A percentile compares a stretch with the other conserved stretches of the same genome.
phyloP scores from a whole-genome alignment of 1,140 invertebrate species.

The Matsumurasca onukii region DNA sequence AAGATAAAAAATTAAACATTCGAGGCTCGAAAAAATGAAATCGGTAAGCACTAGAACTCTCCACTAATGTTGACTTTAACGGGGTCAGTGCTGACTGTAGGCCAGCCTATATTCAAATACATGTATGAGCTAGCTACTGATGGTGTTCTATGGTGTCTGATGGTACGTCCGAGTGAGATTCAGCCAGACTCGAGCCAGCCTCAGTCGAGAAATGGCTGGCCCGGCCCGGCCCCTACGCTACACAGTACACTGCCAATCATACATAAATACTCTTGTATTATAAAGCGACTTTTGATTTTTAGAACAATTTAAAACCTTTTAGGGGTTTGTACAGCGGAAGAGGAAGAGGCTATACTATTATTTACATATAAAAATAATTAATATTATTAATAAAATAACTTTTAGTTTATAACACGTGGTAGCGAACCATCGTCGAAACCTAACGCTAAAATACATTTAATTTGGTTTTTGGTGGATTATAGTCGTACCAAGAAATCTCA shows the following conservation, averaged over 20 bases:
- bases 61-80: neutral
- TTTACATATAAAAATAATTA: slow-evolving; percentile 31
- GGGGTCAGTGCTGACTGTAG: neutral
- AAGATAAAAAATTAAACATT: too few relatives aligned
- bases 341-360: slow-evolving; percentile 28
- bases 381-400: slow-evolving; percentile 32
- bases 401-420: slow-evolving; percentile 24
- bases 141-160: slow-evolving; percentile 8
- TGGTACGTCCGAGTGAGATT: neutral
- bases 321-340: slow-evolving; percentile 23
- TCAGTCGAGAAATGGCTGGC: too few relatives aligned
- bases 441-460: slow-evolving; percentile 23
- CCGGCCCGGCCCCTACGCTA: too few relatives aligned
- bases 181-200: slow-evolving; percentile 1
- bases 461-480: slow-evolving; percentile 31
- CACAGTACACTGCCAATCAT: too few relatives aligned
- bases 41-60: too few relatives aligned
- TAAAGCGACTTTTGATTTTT: slow-evolving; percentile 22
- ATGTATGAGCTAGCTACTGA: neutral
- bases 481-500: slow-evolving; percentile 28
- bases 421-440: slow-evolving; percentile 22
- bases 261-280: too few relatives aligned
- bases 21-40: too few relatives aligned
- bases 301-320: neutral
- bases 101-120: slow-evolving; percentile 13